These are phyloP conservation scores for Myopa testacea DNA, from an alignment of 2,888 invertebrate genomes.

Conservation along the genomic window DNA sequence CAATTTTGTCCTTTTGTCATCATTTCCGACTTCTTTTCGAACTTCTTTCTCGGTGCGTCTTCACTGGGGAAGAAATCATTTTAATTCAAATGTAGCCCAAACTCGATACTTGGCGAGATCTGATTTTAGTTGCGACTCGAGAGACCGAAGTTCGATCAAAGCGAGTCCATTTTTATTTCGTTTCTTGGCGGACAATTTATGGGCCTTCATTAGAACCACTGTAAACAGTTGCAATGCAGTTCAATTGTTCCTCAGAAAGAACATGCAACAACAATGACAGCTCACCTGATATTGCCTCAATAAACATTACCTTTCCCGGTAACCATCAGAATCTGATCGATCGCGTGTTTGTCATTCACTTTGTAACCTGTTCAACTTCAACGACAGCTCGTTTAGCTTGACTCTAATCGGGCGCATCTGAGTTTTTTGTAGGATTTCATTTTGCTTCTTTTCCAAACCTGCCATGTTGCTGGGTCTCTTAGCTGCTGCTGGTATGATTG, in stretches of 20 bases:
- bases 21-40: too few species aligned
- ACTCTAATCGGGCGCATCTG: slow-evolving; percentile 27
- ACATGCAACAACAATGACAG: slow-evolving; percentile 4
- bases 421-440: not conserved
- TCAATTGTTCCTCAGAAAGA: not conserved
- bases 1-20: too few species aligned
- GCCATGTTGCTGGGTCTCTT: not conserved
- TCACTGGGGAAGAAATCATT: too few species aligned
- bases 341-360: slow-evolving; percentile 35
- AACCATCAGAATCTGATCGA: slow-evolving; percentile 22
- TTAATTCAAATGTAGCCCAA: too few species aligned
- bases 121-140: not conserved
- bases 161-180: too few species aligned
- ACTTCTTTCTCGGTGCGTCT: too few species aligned
- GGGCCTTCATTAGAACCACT: slow-evolving; percentile 6
- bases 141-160: too few species aligned
- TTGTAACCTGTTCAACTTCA: not conserved
- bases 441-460: not conserved
- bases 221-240: slow-evolving; percentile 27
- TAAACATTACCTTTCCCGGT: slow-evolving; percentile 12
- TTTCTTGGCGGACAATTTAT: slow-evolving; percentile 17
- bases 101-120: slow-evolving; percentile 2
- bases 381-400: slow-evolving; percentile 28
- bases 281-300: not conserved
- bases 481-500: not conserved